These are phyloP conservation scores for Graptemys geographica DNA, from an alignment of 2,797 vertebrate species.

Conservation along the genomic window DNA sequence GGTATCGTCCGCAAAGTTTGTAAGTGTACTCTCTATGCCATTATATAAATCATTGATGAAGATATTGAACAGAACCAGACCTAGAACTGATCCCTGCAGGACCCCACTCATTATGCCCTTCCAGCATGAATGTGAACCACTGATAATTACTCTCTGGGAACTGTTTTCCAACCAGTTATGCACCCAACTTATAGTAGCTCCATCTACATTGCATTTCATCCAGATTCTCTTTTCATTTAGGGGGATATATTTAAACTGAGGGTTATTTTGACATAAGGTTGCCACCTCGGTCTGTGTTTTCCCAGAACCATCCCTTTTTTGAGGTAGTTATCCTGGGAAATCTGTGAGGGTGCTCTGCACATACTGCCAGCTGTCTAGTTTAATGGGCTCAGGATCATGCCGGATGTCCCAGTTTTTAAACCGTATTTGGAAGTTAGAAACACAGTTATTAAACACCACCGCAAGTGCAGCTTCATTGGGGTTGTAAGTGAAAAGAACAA, in stretches of 20 bases:
- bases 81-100: too few species aligned
- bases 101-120: too few species aligned
- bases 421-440: constrained; percentile 29
- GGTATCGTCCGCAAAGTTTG: too few species aligned
- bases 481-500: not conserved
- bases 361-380: not conserved
- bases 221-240: constrained; percentile 63
- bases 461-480: not conserved
- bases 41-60: too few species aligned
- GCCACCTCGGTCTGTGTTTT: not conserved
- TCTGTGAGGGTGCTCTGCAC: not conserved
- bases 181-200: too few species aligned
- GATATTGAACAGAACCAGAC: too few species aligned
- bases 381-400: not conserved
- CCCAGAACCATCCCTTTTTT: not conserved
- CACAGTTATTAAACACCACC: not conserved
- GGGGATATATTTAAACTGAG: constrained; percentile 73
- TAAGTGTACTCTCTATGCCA: too few species aligned
- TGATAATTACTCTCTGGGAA: too few species aligned
- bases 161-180: too few species aligned
- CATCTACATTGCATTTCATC: constrained; percentile 32
- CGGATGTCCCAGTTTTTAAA: not conserved
- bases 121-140: too few species aligned
- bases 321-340: not conserved
- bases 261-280: constrained; percentile 54